Conservation (phyloP, 2,888 invertebrate genomes). For the Lymantria dispar region DNA sequence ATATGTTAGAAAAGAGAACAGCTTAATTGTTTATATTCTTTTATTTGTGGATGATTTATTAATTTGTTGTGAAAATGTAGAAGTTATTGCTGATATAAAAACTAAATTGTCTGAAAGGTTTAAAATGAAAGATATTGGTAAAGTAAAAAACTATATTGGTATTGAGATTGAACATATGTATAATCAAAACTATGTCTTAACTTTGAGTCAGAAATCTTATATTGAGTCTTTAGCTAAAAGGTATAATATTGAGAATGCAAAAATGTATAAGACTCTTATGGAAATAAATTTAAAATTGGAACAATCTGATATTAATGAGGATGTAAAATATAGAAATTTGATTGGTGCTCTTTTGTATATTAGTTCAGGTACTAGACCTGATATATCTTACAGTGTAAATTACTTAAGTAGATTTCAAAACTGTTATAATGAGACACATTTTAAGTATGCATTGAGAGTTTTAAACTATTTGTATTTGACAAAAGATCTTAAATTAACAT, state of each 20-base stretch:
- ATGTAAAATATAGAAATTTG: constrained; percentile 37
- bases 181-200: not conserved
- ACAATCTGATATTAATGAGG: constrained; percentile 14
- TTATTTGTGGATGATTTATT: constrained; percentile 33
- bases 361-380: constrained; percentile 40
- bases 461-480: too few species aligned
- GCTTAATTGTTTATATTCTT: not conserved
- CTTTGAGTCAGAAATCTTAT: constrained; percentile 29
- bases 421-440: constrained; percentile 33
- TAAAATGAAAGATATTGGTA: constrained; percentile 41
- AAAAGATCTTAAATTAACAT: too few species aligned
- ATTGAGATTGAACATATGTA: constrained; percentile 38
- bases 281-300: constrained; percentile 28
- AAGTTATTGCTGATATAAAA: constrained; percentile 20
- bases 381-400: constrained; percentile 41
- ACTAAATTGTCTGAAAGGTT: constrained; percentile 24
- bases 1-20: too few species aligned
- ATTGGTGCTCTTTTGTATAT: constrained; percentile 39
- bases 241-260: constrained; percentile 31
- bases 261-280: constrained; percentile 32
- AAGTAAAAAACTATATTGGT: constrained; percentile 41
- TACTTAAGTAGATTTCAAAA: constrained; percentile 46
- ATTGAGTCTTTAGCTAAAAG: constrained; percentile 28
- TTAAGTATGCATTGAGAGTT: not conserved
- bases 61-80: constrained; percentile 27